Conservation (phyloP, 2,113 vertebrate genomes). For the Myrmecobius fasciatus region DNA sequence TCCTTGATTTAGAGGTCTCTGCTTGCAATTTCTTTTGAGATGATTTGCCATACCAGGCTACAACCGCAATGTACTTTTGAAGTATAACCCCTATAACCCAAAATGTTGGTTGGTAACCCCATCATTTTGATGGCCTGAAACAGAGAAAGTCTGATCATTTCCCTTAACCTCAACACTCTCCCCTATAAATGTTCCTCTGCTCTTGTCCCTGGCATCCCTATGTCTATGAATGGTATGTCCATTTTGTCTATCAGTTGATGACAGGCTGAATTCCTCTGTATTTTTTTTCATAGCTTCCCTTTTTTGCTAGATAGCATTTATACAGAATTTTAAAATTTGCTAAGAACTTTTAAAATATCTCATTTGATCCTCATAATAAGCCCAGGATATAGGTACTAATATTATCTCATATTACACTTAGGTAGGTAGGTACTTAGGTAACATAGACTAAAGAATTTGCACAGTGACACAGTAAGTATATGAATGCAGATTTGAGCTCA, state of each 20-base stretch:
- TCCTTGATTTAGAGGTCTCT: too few relatives aligned
- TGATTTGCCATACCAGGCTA: too few relatives aligned
- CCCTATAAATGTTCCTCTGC: background rate
- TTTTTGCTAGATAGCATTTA: background rate
- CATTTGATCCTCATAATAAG: background rate
- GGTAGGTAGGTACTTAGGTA: background rate
- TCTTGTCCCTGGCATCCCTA: background rate
- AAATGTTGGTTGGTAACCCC: too few relatives aligned
- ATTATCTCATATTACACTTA: background rate
- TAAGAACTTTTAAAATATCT: background rate
- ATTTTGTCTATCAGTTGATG: background rate
- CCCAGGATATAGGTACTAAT: background rate
- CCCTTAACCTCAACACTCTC: too few relatives aligned
- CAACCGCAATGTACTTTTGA: too few relatives aligned
- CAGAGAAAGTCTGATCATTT: too few relatives aligned
- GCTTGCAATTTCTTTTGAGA: too few relatives aligned
- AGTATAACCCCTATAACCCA: too few relatives aligned
- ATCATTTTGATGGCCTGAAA: too few relatives aligned
- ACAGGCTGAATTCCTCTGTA: background rate
- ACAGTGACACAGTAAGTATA: background rate
- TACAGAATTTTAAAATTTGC: background rate
- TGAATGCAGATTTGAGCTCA: background rate
- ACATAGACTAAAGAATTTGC: background rate
- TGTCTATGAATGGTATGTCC: background rate
- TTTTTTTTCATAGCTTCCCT: background rate